Evolutionary conservation across 2,113 vertebrate genomes (phyloP).

Genomic region (Patagioenas fasciata): DNA sequence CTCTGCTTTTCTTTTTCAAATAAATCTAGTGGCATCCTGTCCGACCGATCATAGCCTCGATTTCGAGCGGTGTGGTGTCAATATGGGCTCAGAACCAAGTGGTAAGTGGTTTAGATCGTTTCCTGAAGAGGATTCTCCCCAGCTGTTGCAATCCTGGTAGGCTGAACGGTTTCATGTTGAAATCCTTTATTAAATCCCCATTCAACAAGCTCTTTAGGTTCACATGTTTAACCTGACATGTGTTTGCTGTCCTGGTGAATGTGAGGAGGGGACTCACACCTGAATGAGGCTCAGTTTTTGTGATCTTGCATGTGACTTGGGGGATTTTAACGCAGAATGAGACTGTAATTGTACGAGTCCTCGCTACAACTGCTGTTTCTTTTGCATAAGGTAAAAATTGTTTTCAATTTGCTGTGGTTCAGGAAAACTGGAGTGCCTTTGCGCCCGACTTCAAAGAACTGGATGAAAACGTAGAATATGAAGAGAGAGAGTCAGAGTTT

Average conservation of each 20-base stretch:
- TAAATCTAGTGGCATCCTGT: conserved; percentile 93
- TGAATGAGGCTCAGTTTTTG: not conserved
- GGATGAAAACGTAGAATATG: conserved; percentile 98
- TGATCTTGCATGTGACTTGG: not conserved
- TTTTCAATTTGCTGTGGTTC: conserved; percentile 1
- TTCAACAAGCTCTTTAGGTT: not conserved
- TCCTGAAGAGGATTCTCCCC: not conserved
- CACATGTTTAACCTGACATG: not conserved
- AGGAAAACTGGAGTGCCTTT: conserved; percentile 99
- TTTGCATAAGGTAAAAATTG: not conserved
- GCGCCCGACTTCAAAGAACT: conserved; percentile 98
- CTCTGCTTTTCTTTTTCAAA: not conserved
- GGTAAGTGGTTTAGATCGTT: conserved; percentile 72
- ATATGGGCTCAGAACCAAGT: conserved; percentile 99
- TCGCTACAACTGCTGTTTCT: not conserved
- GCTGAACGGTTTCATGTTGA: not conserved
- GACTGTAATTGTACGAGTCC: not conserved
- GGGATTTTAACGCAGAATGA: not conserved
- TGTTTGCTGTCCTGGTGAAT: not conserved
- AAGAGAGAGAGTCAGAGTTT: conserved; percentile 96
- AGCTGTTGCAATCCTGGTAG: not conserved
- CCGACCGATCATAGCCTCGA: conserved; percentile 95
- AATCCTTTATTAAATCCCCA: not conserved
- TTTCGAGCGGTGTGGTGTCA: conserved; percentile 97
- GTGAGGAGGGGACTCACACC: not conserved